Conservation (phyloP, 2,888 invertebrate species). For the Gonocerus acuteangulatus region DNA sequence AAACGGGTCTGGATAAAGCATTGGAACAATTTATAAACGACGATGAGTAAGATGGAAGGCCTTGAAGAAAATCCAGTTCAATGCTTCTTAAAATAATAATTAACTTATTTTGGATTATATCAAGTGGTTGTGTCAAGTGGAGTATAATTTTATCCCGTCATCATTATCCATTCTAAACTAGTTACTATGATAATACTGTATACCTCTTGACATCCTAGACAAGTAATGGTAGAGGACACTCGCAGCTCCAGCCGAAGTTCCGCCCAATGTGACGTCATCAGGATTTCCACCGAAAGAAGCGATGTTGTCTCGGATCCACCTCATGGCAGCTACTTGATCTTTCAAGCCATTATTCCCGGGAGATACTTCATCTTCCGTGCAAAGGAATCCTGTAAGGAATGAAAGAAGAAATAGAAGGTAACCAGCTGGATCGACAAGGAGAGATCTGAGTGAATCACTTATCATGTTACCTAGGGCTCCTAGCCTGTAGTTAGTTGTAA, state of each 20-base stretch:
- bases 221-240: constrained; percentile 32
- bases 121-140: no score
- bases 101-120: no score
- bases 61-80: no score
- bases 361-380: constrained; percentile 28
- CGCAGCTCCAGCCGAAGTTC: constrained; percentile 34
- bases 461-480: constrained; percentile 1
- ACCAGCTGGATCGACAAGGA: no score
- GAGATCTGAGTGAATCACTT: no score
- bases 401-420: neutral
- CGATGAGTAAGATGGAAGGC: no score
- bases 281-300: constrained; percentile 36
- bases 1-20: no score
- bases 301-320: constrained; percentile 35
- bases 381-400: constrained; percentile 7
- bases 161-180: no score
- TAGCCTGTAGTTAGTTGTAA: constrained; percentile 16
- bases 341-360: constrained; percentile 37
- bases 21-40: no score
- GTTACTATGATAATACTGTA: no score
- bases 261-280: constrained; percentile 32
- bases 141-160: no score
- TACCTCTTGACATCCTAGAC: constrained; percentile 14
- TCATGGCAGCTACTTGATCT: constrained; percentile 35
- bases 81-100: no score